phyloP scores from a whole-genome alignment of 2,113 vertebrate genomes.

The Steatornis caripensis region DNA sequence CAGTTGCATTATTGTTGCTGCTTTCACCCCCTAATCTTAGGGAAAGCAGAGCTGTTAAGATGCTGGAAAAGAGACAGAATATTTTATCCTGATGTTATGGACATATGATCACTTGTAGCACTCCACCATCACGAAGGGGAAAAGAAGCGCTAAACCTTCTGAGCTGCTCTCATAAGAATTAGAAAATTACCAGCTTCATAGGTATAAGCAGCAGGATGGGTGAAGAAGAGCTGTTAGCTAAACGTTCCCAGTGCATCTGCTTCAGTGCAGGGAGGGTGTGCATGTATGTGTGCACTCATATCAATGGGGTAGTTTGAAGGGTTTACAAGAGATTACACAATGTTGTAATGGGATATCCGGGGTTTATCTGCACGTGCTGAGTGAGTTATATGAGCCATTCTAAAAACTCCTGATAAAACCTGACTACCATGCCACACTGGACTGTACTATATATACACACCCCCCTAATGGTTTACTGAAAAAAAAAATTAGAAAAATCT shows the following conservation, averaged over 20 bases:
- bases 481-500: background rate
- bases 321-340: background rate
- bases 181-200: background rate
- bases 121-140: background rate
- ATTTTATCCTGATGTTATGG: background rate
- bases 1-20: slow-evolving; percentile 20
- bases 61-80: background rate
- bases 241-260: background rate
- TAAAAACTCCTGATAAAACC: background rate
- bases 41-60: background rate
- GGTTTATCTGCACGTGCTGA: background rate
- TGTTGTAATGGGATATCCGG: background rate
- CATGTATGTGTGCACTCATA: background rate
- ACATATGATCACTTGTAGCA: background rate
- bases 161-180: background rate
- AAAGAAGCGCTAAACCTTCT: background rate
- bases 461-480: background rate
- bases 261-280: background rate
- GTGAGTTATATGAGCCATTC: background rate
- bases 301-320: background rate
- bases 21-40: slow-evolving; percentile 36
- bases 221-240: background rate
- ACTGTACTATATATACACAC: background rate
- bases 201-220: background rate
- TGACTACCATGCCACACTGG: background rate